Evolutionary conservation across 2,888 invertebrate species (phyloP), one percentile per base, ranked within the genome.

Genomic region (Pseudolycoriella hygida): DNA sequence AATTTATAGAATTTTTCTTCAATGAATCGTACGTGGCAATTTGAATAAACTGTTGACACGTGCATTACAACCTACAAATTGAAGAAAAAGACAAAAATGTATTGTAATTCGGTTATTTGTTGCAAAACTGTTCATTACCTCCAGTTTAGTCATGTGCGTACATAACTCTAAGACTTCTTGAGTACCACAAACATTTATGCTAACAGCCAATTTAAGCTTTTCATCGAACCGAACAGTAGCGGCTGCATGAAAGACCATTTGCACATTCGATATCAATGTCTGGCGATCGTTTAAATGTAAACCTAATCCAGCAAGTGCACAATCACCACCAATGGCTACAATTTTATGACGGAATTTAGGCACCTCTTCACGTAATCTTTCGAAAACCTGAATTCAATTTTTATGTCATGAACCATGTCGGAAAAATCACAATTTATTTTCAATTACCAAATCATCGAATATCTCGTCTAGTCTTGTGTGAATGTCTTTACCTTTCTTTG

Each of bases 141-240:
- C 77, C 52, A 90, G 70, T 47, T 80, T 73, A 46, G 70, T 68
- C 59, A 88, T 83, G 43, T 77, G 67, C 52, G 75, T 71, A 48
- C 81, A 75, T 5, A 90, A 66, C 25, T 77, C 73, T 10, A 90
- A 57, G n/a, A 88, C 72, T 42, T 82, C 77, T 50, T 76, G 74
- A 0, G 86, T 81, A 0, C 83, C 87, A 17, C 74, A 67, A 2
- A 89, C 80, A 60, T 90, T 90, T 56, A 85, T 85, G 41, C 73
- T 72, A 40, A 86, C 72, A 0, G 90, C 85, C 2, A 77, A 65
- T 58, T 78, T 74, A 1, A 92, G 66, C 41, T 78, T 77, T 57
- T 90, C 90, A 60, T 89, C 85, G 55, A 92, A 92, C 55, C 80
- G 76, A 3, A 92, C 84, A 0, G 89, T 89, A 1, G 90, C 92